Percentiles rank a stretch among this genome's conserved stretches.
Evolutionary conservation across 1,140 invertebrate species (phyloP).

Genomic region (Orchestia grillus): DNA sequence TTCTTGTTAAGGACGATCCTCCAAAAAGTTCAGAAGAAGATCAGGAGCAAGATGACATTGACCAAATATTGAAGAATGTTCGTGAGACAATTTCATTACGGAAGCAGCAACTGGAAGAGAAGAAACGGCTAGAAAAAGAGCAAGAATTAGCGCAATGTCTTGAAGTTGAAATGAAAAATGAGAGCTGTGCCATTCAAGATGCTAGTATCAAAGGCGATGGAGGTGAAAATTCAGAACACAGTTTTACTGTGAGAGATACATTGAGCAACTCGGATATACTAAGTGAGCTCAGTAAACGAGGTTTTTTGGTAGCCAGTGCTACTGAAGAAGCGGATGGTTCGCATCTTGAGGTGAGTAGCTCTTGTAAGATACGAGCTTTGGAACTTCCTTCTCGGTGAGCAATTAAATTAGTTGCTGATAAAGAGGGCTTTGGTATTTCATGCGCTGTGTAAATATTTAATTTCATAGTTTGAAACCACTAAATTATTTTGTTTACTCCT

Average conservation of each 20-base stretch:
- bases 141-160: background rate
- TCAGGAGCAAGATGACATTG: background rate
- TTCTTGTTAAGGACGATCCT: constrained; percentile 35
- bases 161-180: background rate
- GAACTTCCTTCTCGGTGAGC: no score
- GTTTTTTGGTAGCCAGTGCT: background rate
- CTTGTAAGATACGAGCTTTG: background rate
- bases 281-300: background rate
- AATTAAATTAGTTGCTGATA: no score
- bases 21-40: background rate
- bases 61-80: background rate
- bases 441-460: no score
- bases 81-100: constrained; percentile 4
- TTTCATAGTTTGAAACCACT: no score
- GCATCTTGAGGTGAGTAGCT: background rate
- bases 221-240: background rate
- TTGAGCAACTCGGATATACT: background rate
- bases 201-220: background rate
- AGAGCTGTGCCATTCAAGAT: background rate
- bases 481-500: no score
- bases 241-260: background rate
- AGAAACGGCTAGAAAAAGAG: background rate
- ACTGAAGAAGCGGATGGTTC: background rate
- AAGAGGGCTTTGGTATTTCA: no score
- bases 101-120: background rate